phyloP scores from a whole-genome alignment of 2,113 vertebrate genomes.

The Apodemus sylvaticus region DNA sequence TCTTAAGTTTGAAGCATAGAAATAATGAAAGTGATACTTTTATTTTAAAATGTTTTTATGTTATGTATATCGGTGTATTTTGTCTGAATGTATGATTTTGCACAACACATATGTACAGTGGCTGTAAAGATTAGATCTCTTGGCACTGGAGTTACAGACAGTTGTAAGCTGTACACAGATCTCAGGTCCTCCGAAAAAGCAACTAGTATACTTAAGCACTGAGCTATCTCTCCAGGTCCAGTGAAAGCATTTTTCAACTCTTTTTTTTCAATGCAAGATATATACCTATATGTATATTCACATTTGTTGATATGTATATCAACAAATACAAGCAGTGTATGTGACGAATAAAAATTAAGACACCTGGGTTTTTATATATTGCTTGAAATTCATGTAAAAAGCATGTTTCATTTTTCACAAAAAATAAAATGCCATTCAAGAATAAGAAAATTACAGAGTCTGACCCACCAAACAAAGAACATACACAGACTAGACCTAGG shows the following conservation, averaged over 20 bases:
- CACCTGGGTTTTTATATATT: background rate
- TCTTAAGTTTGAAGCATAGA: slow-evolving; percentile 10
- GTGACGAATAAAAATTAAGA: background rate
- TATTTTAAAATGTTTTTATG: background rate
- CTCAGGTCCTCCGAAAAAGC: background rate
- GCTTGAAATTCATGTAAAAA: background rate
- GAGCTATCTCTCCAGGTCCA: background rate
- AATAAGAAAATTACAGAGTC: too few relatives aligned
- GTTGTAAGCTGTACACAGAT: background rate
- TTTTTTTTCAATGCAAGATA: background rate
- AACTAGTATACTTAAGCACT: background rate
- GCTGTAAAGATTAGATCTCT: background rate
- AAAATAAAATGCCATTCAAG: too few relatives aligned
- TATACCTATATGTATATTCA: background rate
- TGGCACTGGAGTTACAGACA: background rate
- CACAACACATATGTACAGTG: background rate
- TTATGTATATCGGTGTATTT: background rate
- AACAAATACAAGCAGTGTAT: background rate
- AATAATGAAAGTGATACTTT: background rate
- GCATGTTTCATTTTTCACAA: background rate
- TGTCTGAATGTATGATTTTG: background rate
- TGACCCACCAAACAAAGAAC: too few relatives aligned
- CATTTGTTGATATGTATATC: background rate
- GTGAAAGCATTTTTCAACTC: background rate
- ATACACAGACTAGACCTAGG: too few relatives aligned